These are phyloP conservation scores for Geotrypetes seraphini DNA, from an alignment of 2,797 vertebrate species.

Conservation along the genomic window DNA sequence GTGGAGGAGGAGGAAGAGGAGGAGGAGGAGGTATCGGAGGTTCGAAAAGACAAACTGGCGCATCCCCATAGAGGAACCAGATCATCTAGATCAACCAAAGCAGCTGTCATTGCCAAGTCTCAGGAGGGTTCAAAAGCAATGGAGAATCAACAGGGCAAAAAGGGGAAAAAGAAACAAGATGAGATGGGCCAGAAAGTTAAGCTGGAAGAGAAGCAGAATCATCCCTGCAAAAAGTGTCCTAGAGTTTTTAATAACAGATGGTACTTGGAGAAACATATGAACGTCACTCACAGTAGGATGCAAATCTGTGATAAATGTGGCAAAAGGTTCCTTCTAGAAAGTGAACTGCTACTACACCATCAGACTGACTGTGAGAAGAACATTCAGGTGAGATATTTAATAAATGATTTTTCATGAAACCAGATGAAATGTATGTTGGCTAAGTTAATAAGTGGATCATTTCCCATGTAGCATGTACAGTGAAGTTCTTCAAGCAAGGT, in stretches of 20 bases:
- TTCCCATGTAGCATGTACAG: no score
- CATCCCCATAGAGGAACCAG: conserved; percentile 47
- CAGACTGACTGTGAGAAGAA: conserved; percentile 96
- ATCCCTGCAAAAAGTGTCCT: conserved; percentile 88
- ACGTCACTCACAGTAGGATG: conserved; percentile 94
- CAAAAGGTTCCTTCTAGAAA: conserved; percentile 91
- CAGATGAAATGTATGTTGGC: no score
- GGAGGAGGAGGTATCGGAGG: conserved; percentile 44
- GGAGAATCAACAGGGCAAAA: conserved; percentile 47
- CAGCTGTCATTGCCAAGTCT: conserved; percentile 43
- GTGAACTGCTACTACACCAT: conserved; percentile 87
- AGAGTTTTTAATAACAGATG: conserved; percentile 96
- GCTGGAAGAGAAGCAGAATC: conserved; percentile 91
- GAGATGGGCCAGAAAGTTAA: conserved; percentile 79
- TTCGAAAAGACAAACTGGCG: no score
- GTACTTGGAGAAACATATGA: conserved; percentile 98
- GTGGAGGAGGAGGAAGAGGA: conserved; percentile 48
- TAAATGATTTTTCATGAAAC: no score
- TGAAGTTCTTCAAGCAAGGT: no score
- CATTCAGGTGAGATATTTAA: conserved; percentile 74
- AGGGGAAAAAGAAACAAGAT: conserved; percentile 39
- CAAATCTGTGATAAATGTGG: conserved; percentile 93
- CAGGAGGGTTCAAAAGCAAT: conserved; percentile 46
- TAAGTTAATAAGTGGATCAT: no score
- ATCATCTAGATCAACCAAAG: conserved; percentile 32